Base-by-base conservation (phyloP, 1,140 invertebrate species). In the Drosophila parabipectinata region DNA sequence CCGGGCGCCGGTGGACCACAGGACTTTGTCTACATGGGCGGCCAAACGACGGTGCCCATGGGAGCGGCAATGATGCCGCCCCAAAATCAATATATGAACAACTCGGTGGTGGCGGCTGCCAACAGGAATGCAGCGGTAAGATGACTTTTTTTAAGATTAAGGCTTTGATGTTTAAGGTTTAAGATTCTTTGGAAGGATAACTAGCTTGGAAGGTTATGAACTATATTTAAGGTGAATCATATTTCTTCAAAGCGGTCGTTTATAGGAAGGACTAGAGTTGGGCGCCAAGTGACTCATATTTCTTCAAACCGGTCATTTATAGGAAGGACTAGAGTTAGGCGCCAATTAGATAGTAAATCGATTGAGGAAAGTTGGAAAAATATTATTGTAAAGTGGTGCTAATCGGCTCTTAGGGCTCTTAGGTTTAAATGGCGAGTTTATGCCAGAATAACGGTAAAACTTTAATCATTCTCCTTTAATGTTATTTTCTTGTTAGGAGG, bases 31-130 rank as follows among this genome's bases (percentile, higher is more conserved):
- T 91, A 91, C 56, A 80, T 91, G 76, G 87, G 90, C 12, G 87
- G 90, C 0, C 89, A 90, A 55, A 85, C 76, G 1, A 79, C 77
- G 2, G 80, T 82, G n/a, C 85, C 80, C 26, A 84, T 89, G 62
- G 81, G 80, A 6, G 77, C 82, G 24, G 84, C 84, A 5, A 75
- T 91, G 72, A 85, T 91, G 87, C 87, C 90, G 52, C 90, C 77
- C 41, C 90, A 91, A 58, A 91, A 90, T 76, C 90, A 90, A 58
- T 91, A 88, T 45, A 90, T 91, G 90, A 91, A 90, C 55, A 91
- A 80, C 55, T 90, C 90, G 24, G 88, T 76, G n/a, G 87, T 79
- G 56, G 77, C 84, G 32, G 79, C 85, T 34, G 89, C 81, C 55
- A 91, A 89, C 72, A 74, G 90, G 50, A 91, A 91, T 84, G 90